These are phyloP conservation scores for Helicoverpa zea DNA, from an alignment of 1,140 invertebrate genomes.

Conservation along the genomic window DNA sequence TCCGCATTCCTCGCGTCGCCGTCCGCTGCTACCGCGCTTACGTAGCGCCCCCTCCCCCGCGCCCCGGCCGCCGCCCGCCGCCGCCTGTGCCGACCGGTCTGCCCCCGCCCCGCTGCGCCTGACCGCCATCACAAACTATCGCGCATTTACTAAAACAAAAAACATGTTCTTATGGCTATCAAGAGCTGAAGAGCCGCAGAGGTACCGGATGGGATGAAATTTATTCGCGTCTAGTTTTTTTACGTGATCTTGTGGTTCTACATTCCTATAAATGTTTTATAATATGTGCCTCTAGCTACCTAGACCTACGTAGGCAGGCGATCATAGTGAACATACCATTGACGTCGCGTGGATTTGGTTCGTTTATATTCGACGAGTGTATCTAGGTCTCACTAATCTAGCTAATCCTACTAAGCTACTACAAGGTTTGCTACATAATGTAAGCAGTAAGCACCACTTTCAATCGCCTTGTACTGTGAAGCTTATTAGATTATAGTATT, in stretches of 20 bases:
- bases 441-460: not conserved
- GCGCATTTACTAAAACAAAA: slow-evolving; percentile 85
- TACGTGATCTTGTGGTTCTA: slow-evolving; percentile 75
- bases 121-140: slow-evolving; percentile 83
- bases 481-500: too few species aligned
- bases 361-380: not conserved
- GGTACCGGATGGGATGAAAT: slow-evolving; percentile 85
- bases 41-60: slow-evolving; percentile 78
- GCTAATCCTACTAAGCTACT: not conserved
- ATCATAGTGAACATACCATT: slow-evolving; percentile 19
- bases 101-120: slow-evolving; percentile 71
- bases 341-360: slow-evolving; percentile 10
- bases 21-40: slow-evolving; percentile 86
- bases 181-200: slow-evolving; percentile 80
- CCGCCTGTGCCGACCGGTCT: slow-evolving; percentile 72
- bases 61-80: slow-evolving; percentile 54
- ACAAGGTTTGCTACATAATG: not conserved
- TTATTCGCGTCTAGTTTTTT: slow-evolving; percentile 85
- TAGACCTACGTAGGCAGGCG: slow-evolving; percentile 19
- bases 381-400: not conserved
- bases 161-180: slow-evolving; percentile 84
- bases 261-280: slow-evolving; percentile 79
- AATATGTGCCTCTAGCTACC: slow-evolving; percentile 51
- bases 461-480: too few species aligned
- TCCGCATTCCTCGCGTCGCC: slow-evolving; percentile 85